phyloP scores from a whole-genome alignment of 2,888 invertebrate species.

The Drosophila ezoana region DNA sequence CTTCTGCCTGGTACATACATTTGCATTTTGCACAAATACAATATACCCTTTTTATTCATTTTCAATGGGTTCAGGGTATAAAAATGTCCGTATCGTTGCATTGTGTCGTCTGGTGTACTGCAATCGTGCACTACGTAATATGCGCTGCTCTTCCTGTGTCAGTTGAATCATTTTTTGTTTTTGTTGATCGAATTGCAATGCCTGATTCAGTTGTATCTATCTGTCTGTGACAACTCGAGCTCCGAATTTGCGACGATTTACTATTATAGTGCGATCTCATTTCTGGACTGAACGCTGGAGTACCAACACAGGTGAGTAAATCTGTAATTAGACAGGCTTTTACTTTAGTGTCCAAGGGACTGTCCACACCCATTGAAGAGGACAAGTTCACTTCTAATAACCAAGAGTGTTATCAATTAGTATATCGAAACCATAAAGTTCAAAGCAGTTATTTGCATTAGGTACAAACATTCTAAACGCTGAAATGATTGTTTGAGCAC shows the following conservation, averaged over 20 bases:
- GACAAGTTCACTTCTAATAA: conserved; percentile 97
- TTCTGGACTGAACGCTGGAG: conserved; percentile 91
- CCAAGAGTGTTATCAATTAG: conserved; percentile 95
- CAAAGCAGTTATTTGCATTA: conserved; percentile 94
- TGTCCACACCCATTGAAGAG: conserved; percentile 96
- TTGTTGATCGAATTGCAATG: conserved; percentile 47
- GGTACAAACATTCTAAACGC: conserved; percentile 97
- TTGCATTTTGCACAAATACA: no score
- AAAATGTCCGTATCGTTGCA: conserved; percentile 92
- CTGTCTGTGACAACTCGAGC: conserved; percentile 87
- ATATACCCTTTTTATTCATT: no score
- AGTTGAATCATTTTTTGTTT: conserved; percentile 84
- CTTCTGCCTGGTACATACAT: no score
- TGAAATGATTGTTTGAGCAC: conserved; percentile 94
- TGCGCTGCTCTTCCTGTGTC: conserved; percentile 91
- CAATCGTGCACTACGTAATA: conserved; percentile 90
- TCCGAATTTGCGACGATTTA: conserved; percentile 82
- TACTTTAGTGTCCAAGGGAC: conserved; percentile 95
- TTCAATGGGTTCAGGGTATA: no score
- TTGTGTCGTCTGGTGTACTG: conserved; percentile 94
- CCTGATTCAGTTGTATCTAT: conserved; percentile 90
- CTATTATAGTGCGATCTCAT: conserved; percentile 85
- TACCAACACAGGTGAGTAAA: conserved; percentile 95
- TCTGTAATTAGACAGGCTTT: conserved; percentile 96
- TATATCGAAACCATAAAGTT: conserved; percentile 97